Evolutionary conservation across 2,797 vertebrate species (phyloP).

Genomic region (Pogoniulus pusillus): DNA sequence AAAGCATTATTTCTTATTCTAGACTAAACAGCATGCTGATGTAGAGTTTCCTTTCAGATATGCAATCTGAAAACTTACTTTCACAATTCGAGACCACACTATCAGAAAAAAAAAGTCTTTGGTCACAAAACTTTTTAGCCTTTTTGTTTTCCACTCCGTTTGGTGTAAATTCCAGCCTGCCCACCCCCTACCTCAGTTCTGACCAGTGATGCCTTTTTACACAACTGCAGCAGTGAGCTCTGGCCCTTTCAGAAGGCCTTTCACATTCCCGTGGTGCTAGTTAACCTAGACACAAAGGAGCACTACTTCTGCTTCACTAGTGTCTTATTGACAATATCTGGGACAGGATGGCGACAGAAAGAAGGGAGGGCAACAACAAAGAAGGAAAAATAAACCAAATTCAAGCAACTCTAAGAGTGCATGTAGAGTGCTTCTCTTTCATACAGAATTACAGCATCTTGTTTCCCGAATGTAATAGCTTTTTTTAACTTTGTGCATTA

Average conservation of each 20-base stretch:
- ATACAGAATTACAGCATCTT: neutral
- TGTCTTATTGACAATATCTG: neutral
- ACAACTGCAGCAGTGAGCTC: neutral
- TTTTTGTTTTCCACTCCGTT: neutral
- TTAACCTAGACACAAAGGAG: neutral
- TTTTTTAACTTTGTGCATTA: no score
- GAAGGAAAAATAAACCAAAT: neutral
- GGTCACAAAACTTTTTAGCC: neutral
- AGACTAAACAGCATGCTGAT: neutral
- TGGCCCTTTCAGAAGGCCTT: neutral
- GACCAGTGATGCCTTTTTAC: neutral
- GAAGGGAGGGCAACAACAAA: neutral
- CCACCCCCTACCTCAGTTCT: neutral
- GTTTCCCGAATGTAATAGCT: neutral
- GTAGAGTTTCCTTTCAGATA: neutral
- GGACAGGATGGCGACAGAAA: neutral
- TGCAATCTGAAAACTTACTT: neutral
- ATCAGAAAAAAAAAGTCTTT: neutral
- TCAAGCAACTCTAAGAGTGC: neutral
- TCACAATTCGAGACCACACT: neutral
- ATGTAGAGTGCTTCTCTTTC: neutral
- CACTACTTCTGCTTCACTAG: neutral
- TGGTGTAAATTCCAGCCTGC: neutral
- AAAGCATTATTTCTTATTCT: neutral
- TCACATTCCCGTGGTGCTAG: neutral